Base-by-base conservation (phyloP, 2,888 invertebrate species). In the Microplitis manilae region DNA sequence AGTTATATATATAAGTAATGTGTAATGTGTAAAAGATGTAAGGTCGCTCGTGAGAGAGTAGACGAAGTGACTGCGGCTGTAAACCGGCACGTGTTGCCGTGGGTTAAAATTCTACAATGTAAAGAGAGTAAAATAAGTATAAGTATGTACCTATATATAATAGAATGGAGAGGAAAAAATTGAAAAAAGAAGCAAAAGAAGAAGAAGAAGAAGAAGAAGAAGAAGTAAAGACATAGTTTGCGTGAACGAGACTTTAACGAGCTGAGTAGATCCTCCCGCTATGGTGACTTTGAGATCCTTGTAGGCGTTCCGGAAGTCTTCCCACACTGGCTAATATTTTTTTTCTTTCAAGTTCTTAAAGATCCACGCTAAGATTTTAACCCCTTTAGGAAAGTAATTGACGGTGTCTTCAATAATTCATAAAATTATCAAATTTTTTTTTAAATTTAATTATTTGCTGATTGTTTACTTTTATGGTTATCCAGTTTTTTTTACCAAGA, bases 231-330 rank as follows among this genome's bases (percentile, higher is more conserved):
- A 75, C 70, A 70, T 61, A 41, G 13, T 39, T 77, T 67, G 77
- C 73, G 76, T 76, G 76, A 76, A 76, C 68, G 68, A 73, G 60
- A 72, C 76, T 76, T 76, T 76, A 76, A 76, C 72, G 72, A 76
- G 76, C 76, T 67, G 20, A 59, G 15, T 20, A 68, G 68, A 72
- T 72, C 70, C 69, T 38, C 50, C 69, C 69, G 39, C 65, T 60
- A 72, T 13, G 68, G 41, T 61, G 40, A 69, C 75, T 78, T 74
- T 60, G 62, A 77, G 77, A 61, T 68, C 62, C 50, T 79, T 78
- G 86, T 85, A 69, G 86, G 85, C 83, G 85, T 84, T 83, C 82
- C 85, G 86, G 86, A 86, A 85, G 85, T 84, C 83, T 83, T 79
- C 80, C 79, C 68, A 77, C 76, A 79, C 81, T 75, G 79, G 78